phyloP scores from a whole-genome alignment of 2,888 invertebrate genomes.

The Diaprepes abbreviatus region DNA sequence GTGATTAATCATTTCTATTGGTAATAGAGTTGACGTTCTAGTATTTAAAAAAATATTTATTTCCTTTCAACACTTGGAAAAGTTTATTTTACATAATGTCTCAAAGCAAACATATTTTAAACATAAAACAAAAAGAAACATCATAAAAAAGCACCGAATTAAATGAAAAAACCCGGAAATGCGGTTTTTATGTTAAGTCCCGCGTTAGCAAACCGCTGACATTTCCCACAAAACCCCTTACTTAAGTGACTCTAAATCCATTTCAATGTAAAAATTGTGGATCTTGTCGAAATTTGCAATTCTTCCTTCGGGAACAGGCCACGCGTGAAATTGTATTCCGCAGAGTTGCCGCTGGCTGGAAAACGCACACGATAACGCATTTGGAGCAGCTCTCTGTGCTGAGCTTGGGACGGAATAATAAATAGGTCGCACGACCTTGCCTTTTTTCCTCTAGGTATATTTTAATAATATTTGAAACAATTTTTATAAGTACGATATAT shows the following conservation, averaged over 20 bases:
- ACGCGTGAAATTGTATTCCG: slow-evolving; percentile 41
- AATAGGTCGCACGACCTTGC: not conserved
- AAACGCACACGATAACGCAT: slow-evolving; percentile 32
- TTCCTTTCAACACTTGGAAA: too few species aligned
- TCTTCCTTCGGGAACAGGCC: slow-evolving; percentile 38
- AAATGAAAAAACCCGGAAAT: slow-evolving; percentile 18
- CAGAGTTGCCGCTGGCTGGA: slow-evolving; percentile 18
- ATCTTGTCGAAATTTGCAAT: slow-evolving; percentile 43
- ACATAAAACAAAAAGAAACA: slow-evolving; percentile 16
- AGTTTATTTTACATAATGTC: not conserved
- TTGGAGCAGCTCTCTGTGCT: not conserved
- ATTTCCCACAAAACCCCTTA: slow-evolving; percentile 41
- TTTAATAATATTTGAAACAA: too few species aligned
- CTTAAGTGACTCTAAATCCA: slow-evolving; percentile 41
- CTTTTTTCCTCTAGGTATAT: too few species aligned
- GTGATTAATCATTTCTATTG: too few species aligned
- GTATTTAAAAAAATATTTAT: too few species aligned
- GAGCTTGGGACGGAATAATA: slow-evolving; percentile 13
- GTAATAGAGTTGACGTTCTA: too few species aligned
- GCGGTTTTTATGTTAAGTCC: slow-evolving; percentile 25
- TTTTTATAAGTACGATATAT: too few species aligned
- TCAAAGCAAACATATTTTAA: not conserved
- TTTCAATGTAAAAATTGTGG: slow-evolving; percentile 44
- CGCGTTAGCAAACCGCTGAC: slow-evolving; percentile 31
- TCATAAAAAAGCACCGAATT: slow-evolving; percentile 11